phyloP scores from a whole-genome alignment of 2,888 invertebrate species.

The Baccha elongata region DNA sequence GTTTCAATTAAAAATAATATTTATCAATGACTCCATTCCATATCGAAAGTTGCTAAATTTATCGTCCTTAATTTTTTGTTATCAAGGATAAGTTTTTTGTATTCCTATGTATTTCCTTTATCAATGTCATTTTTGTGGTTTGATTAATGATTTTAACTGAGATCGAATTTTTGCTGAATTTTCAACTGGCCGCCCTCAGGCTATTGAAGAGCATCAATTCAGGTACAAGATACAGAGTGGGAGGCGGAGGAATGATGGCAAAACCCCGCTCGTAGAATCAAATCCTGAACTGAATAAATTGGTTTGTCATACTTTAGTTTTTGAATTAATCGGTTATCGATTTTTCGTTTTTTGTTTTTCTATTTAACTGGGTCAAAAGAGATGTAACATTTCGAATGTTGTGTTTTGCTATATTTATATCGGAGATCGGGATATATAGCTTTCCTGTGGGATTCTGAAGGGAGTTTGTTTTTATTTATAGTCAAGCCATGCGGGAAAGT shows the following conservation, averaged over 20 bases:
- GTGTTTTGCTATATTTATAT: conserved; percentile 22
- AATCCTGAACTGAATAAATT: conserved; percentile 36
- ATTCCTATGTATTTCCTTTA: conserved; percentile 27
- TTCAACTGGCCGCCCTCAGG: conserved; percentile 25
- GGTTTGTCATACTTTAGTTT: conserved; percentile 55
- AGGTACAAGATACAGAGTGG: not conserved
- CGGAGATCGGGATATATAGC: conserved; percentile 21
- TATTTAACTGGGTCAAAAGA: conserved; percentile 39
- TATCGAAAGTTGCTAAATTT: conserved; percentile 46
- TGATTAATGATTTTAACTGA: conserved; percentile 62
- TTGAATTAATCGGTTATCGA: conserved; percentile 62
- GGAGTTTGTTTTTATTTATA: conserved; percentile 7
- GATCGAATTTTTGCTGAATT: conserved; percentile 15
- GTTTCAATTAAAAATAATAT: conserved; percentile 66
- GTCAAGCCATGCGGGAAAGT: conserved; percentile 6
- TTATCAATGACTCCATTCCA: conserved; percentile 39
- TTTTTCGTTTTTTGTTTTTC: conserved; percentile 19
- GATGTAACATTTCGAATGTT: not conserved
- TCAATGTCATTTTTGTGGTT: conserved; percentile 48
- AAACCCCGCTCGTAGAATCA: not conserved
- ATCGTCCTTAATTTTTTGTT: conserved; percentile 38
- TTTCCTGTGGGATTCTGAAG: not conserved
- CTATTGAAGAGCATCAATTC: conserved; percentile 24
- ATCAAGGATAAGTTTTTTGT: not conserved
- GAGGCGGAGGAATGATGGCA: not conserved